Percentiles rank a stretch among this genome's conserved stretches.
Conservation (phyloP, 2,113 vertebrate genomes). For the Rattus rattus region DNA sequence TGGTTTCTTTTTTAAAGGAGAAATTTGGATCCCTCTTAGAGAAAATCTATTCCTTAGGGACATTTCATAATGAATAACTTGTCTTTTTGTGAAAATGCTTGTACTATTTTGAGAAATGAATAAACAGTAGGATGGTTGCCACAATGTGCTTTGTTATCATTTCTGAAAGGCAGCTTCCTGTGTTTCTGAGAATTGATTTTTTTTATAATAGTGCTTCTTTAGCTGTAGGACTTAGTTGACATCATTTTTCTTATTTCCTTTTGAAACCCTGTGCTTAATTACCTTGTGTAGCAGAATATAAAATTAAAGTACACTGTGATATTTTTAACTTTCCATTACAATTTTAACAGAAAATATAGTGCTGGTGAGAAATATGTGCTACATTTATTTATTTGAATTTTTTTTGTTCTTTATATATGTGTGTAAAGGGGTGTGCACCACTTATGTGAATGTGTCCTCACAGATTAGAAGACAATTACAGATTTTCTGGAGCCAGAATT, state of each 20-base stretch:
- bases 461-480: not conserved
- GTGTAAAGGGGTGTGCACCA: accelerated
- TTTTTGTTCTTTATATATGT: too few species aligned
- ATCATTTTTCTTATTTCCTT: slow-evolving; percentile 46
- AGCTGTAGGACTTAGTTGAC: slow-evolving; percentile 79
- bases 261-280: slow-evolving; percentile 78
- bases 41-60: slow-evolving; percentile 83
- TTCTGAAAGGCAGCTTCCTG: slow-evolving; percentile 82
- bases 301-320: slow-evolving; percentile 70
- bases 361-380: slow-evolving; percentile 27
- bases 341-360: slow-evolving; percentile 35
- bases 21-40: slow-evolving; percentile 76
- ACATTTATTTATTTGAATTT: not conserved
- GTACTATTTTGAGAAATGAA: slow-evolving; percentile 85
- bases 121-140: slow-evolving; percentile 80
- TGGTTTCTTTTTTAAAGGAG: slow-evolving; percentile 82
- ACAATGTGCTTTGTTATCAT: slow-evolving; percentile 81
- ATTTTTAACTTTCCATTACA: slow-evolving; percentile 60
- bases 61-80: slow-evolving; percentile 84
- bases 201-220: slow-evolving; percentile 76
- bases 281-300: slow-evolving; percentile 59
- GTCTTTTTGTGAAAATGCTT: slow-evolving; percentile 76
- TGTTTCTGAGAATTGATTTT: slow-evolving; percentile 83
- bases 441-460: not conserved
- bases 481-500: accelerated